A percentile compares a stretch with the other conserved stretches of the same genome.
Evolutionary conservation across 23 tunicate genomes (phyloP).

Genomic region (Trididemnum clinides): DNA sequence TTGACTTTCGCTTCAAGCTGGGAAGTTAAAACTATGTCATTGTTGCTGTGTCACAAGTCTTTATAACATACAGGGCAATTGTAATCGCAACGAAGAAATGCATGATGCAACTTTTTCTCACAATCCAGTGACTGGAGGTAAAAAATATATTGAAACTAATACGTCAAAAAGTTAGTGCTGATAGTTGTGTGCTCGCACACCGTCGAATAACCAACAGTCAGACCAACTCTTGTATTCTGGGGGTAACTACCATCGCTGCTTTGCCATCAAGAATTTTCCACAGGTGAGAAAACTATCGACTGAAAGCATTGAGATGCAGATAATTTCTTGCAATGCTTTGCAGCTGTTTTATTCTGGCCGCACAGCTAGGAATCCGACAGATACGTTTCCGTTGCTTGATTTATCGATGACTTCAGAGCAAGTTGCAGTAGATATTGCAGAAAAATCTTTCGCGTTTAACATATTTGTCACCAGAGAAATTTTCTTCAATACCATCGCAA

Average conservation of each 20-base stretch:
- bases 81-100: neutral
- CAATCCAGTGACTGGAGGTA: neutral
- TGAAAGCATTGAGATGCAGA: constrained; percentile 3
- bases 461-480: constrained; percentile 8
- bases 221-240: neutral
- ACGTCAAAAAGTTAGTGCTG: neutral
- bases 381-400: constrained; percentile 2
- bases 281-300: neutral
- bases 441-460: neutral
- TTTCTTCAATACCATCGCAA: neutral
- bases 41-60: too few species aligned
- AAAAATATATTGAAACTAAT: neutral
- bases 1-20: neutral
- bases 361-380: neutral
- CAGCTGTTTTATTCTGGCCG: constrained; percentile 10
- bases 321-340: neutral
- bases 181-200: constrained; percentile 8
- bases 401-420: neutral
- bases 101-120: neutral
- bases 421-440: neutral
- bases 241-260: constrained; percentile 2
- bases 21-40: too few species aligned
- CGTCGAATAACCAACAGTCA: constrained; percentile 20
- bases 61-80: neutral
- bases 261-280: constrained; percentile 4